These are phyloP conservation scores for Drosophila bocki DNA, from an alignment of 1,140 invertebrate genomes.

Conservation along the genomic window DNA sequence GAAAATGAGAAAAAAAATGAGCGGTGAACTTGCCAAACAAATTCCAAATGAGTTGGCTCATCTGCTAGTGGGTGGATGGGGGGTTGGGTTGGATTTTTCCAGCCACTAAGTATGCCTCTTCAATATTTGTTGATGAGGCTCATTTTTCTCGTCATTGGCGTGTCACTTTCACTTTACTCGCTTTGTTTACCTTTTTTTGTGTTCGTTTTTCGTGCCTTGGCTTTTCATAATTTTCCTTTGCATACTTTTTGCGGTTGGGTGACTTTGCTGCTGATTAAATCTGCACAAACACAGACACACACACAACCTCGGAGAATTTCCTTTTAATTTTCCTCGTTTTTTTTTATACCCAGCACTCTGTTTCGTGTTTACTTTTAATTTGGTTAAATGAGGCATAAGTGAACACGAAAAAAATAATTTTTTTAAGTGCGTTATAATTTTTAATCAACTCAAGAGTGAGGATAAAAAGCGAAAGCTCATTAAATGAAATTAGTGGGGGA, in stretches of 20 bases:
- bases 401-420: slow-evolving; percentile 56
- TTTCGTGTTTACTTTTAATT: slow-evolving; percentile 81
- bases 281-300: slow-evolving; percentile 35
- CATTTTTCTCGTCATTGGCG: slow-evolving; percentile 55
- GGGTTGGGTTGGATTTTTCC: slow-evolving; percentile 13
- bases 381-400: slow-evolving; percentile 82
- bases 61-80: slow-evolving; percentile 6
- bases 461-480: slow-evolving; percentile 14
- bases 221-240: slow-evolving; percentile 67
- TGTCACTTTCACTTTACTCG: slow-evolving; percentile 70
- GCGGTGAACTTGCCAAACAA: slow-evolving; percentile 19
- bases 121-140: slow-evolving; percentile 53
- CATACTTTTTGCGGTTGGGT: slow-evolving; percentile 74
- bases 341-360: slow-evolving; percentile 34
- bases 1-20: background rate
- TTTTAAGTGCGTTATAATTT: slow-evolving; percentile 79
- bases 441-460: slow-evolving; percentile 65
- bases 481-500: background rate
- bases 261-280: slow-evolving; percentile 67
- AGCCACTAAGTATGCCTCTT: slow-evolving; percentile 49
- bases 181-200: slow-evolving; percentile 55
- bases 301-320: slow-evolving; percentile 31
- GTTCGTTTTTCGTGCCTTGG: slow-evolving; percentile 8
- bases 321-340: slow-evolving; percentile 59
- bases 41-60: slow-evolving; percentile 51